Evolutionary conservation across 2,113 vertebrate genomes (phyloP).

Genomic region (Alethe castanea): DNA sequence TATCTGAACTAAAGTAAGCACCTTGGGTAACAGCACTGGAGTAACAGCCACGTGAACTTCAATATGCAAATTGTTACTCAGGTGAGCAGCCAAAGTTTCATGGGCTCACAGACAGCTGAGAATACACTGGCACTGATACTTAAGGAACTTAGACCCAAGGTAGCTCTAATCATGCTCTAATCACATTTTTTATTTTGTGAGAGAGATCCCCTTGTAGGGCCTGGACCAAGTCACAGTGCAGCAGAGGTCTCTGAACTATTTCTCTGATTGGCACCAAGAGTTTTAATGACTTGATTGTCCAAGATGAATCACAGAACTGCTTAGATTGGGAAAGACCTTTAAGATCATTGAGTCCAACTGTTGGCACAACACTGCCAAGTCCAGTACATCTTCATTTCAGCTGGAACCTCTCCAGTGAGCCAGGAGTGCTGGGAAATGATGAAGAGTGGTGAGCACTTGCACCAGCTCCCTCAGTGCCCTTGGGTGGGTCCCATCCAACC

Average conservation of each 20-base stretch:
- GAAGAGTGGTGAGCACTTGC: not conserved
- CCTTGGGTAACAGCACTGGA: not conserved
- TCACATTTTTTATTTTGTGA: not conserved
- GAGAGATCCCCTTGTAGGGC: not conserved
- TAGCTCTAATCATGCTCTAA: not conserved
- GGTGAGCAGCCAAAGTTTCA: not conserved
- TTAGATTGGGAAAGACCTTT: not conserved
- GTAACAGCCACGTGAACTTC: not conserved
- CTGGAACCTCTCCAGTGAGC: not conserved
- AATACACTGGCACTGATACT: not conserved
- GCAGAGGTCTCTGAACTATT: not conserved
- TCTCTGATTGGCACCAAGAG: not conserved
- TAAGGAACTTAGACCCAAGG: not conserved
- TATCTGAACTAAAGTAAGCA: not conserved
- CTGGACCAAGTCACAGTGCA: not conserved
- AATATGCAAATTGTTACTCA: not conserved
- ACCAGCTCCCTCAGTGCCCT: not conserved
- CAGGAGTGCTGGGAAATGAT: not conserved
- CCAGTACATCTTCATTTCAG: no score
- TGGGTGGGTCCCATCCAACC: not conserved
- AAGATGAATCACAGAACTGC: not conserved
- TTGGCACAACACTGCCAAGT: not conserved
- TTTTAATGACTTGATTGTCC: not conserved
- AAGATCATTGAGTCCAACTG: rapidly evolving
- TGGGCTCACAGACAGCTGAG: not conserved